phyloP scores from a whole-genome alignment of 2,797 vertebrate genomes.

The Gobio occitaniae region DNA sequence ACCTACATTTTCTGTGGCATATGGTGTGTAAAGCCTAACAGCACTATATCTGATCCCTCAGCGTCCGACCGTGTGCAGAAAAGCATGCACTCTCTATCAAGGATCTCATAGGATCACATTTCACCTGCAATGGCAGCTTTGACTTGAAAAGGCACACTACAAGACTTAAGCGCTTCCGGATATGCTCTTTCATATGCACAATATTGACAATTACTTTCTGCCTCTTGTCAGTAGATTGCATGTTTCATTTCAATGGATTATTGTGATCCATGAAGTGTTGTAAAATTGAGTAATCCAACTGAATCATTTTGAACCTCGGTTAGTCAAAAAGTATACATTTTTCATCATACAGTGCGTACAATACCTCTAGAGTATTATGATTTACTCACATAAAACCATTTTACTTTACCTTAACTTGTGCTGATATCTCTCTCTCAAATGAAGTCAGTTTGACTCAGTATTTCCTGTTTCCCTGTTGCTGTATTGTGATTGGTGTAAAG shows the following conservation, averaged over 20 bases:
- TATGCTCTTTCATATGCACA: slow-evolving; percentile 4
- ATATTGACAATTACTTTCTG: neutral
- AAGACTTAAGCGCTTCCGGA: neutral
- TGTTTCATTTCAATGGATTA: neutral
- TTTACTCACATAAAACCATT: neutral
- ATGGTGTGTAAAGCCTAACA: neutral
- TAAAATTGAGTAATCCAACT: too few species aligned
- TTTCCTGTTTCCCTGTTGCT: slow-evolving; percentile 75
- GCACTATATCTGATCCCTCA: neutral
- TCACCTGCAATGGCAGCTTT: slow-evolving; percentile 20
- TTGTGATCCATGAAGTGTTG: neutral
- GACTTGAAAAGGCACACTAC: slow-evolving; percentile 5
- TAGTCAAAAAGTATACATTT: neutral
- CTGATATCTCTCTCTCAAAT: slow-evolving; percentile 61
- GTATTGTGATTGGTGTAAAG: slow-evolving; percentile 70
- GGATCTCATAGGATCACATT: slow-evolving; percentile 36
- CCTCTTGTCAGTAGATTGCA: neutral
- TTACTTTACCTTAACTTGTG: slow-evolving; percentile 61
- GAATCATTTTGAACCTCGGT: too few species aligned
- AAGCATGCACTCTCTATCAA: neutral
- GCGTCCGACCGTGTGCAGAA: neutral
- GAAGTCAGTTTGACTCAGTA: slow-evolving; percentile 63
- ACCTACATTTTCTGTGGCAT: neutral
- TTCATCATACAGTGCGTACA: neutral
- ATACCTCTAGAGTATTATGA: neutral